Evolutionary conservation across 2,113 vertebrate species (phyloP), one percentile per base, ranked within the genome.

Genomic region (Campylorhamphus procurvoides): DNA sequence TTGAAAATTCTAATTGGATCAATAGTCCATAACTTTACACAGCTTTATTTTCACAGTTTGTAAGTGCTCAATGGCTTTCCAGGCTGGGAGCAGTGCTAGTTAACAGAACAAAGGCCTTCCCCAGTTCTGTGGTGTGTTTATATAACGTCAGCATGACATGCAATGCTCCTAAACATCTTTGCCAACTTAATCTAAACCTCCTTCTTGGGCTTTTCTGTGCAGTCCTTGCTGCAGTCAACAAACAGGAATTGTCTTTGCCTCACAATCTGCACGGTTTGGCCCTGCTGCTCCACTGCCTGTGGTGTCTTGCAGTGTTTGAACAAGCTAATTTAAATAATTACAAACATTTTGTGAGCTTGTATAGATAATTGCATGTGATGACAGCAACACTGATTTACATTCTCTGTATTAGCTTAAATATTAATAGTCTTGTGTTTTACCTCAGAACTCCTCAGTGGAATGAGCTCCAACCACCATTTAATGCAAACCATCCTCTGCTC

Each of bases 401-500:
- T 92, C 91, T 94, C 87, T 93, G 88, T 97, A 84, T 97, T 97
- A 96, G 83, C 94, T 96, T 91, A 97, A 98, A 97, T 97, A 97
- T 98, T 98, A 97, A 98, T 97, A 96, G 96, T 97, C 94, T 96
- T 96, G 93, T 97, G 92, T 96, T 96, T 87, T 97, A 97, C 96
- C 96, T 93, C 97, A 99, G 99, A 98, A 99, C 99, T 64, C 99
- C 99, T 75, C 99, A 99, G 91, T 99, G 99, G 99, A 99, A 99
- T 93, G 99, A 99, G 90, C 98, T 99, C 71, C 99, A 99, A 97
- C 99, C 99, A 63, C 99, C 99, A 56, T 99, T 99, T 98, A 99
- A 98, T 97, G 98, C 98, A 95, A 99, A 98, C 97, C 99, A 99
- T 96, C 99, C 99, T 17, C 96, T 99, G 96, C 98, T 99, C 90